Evolutionary conservation across 2,113 vertebrate genomes (phyloP).

Genomic region (Acanthochromis polyacanthus): DNA sequence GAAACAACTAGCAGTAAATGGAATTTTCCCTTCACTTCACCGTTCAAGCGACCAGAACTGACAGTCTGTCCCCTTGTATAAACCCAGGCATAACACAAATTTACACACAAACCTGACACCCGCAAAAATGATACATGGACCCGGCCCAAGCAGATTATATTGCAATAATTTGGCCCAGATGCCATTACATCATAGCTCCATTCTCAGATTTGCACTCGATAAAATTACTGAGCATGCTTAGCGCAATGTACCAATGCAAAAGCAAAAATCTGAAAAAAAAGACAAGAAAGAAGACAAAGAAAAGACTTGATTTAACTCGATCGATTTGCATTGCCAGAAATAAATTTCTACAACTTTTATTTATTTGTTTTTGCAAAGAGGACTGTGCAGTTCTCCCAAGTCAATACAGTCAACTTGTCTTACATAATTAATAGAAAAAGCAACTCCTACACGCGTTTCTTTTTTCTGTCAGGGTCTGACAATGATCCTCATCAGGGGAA

Average conservation of each 20-base stretch:
- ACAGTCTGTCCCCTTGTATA: slow-evolving; percentile 3
- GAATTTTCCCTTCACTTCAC: slow-evolving; percentile 11
- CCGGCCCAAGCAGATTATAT: not conserved
- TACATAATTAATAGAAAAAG: too few relatives aligned
- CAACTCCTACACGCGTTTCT: too few relatives aligned
- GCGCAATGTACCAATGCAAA: too few relatives aligned
- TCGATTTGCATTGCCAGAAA: too few relatives aligned
- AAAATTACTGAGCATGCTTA: not conserved
- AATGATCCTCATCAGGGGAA: too few relatives aligned
- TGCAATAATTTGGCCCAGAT: not conserved
- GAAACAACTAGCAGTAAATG: slow-evolving; percentile 12
- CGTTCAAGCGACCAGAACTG: slow-evolving; percentile 12
- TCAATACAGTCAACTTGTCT: too few relatives aligned
- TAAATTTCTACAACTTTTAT: too few relatives aligned
- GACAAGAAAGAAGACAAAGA: too few relatives aligned
- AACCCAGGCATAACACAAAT: not conserved
- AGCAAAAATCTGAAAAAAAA: not conserved
- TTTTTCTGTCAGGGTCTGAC: too few relatives aligned
- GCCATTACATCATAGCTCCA: not conserved
- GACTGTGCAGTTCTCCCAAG: too few relatives aligned
- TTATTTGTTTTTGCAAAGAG: too few relatives aligned
- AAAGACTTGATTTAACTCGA: too few relatives aligned
- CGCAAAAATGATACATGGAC: not conserved
- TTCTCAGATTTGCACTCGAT: not conserved
- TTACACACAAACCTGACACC: slow-evolving; percentile 6